Conservation (phyloP, 2,797 vertebrate species). For the Petrocephalus schoutedeni region DNA sequence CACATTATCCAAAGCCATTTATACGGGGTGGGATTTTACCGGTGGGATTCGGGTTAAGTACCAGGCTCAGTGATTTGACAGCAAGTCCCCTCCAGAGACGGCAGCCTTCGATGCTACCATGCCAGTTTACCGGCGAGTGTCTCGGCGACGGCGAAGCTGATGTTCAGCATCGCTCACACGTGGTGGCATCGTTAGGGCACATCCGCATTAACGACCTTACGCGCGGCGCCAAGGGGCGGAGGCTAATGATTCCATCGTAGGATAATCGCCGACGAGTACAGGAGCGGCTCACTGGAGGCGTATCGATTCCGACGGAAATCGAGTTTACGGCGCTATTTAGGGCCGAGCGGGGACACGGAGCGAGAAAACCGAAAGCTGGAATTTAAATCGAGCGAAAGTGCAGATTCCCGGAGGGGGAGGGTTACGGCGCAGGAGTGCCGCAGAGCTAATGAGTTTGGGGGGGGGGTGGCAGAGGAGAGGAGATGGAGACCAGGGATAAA, state of each 20-base stretch:
- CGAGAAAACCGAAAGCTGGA: neutral
- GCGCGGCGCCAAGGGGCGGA: neutral
- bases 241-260: neutral
- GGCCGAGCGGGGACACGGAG: neutral
- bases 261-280: neutral
- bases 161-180: neutral
- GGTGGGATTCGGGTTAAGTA: neutral
- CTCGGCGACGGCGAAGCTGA: neutral
- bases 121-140: neutral
- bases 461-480: neutral
- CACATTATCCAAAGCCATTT: neutral
- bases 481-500: constrained; percentile 8
- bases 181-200: neutral
- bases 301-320: neutral
- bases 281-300: neutral
- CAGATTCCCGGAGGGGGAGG: neutral
- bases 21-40: neutral
- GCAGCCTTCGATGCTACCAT: neutral
- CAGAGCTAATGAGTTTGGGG: neutral
- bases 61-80: neutral
- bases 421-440: neutral
- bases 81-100: neutral
- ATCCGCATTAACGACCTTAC: neutral
- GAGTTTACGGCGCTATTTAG: neutral
- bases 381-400: neutral